A percentile compares a stretch with the other conserved stretches of the same genome.
Evolutionary conservation across 2,888 invertebrate genomes (phyloP).

Genomic region (Busseola fusca): DNA sequence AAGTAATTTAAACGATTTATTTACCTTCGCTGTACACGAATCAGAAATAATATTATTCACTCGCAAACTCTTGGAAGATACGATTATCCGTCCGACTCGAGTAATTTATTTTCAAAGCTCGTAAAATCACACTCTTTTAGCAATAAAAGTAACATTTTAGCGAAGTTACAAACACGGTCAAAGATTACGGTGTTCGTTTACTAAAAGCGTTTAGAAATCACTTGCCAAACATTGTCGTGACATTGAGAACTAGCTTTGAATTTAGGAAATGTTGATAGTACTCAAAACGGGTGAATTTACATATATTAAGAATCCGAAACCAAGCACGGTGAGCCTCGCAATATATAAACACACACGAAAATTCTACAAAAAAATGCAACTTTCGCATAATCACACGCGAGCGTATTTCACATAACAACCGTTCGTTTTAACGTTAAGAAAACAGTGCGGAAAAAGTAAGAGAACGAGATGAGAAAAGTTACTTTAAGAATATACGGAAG

Average conservation of each 20-base stretch:
- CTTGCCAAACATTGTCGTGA: slow-evolving; percentile 81
- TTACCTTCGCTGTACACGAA: slow-evolving; percentile 77
- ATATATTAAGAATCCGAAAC: slow-evolving; percentile 74
- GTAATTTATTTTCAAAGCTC: slow-evolving; percentile 87
- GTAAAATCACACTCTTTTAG: slow-evolving; percentile 87
- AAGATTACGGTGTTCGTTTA: slow-evolving; percentile 75
- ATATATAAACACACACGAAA: slow-evolving; percentile 80
- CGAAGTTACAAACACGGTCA: slow-evolving; percentile 77
- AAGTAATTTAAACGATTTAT: slow-evolving; percentile 73
- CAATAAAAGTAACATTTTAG: slow-evolving; percentile 87
- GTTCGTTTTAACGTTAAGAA: slow-evolving; percentile 74
- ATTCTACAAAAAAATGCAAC: slow-evolving; percentile 73
- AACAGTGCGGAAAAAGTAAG: slow-evolving; percentile 77
- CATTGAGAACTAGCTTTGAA: slow-evolving; percentile 76
- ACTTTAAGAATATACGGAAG: slow-evolving; percentile 88
- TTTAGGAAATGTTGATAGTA: slow-evolving; percentile 71
- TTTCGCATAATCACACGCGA: slow-evolving; percentile 83
- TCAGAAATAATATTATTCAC: slow-evolving; percentile 81
- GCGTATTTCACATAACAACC: slow-evolving; percentile 82
- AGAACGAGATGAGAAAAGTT: slow-evolving; percentile 88
- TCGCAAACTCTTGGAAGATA: slow-evolving; percentile 77
- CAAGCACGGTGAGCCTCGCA: slow-evolving; percentile 72
- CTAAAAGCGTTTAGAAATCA: slow-evolving; percentile 78
- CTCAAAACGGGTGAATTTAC: slow-evolving; percentile 74
- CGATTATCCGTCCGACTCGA: slow-evolving; percentile 78